Evolutionary conservation across 2,113 vertebrate genomes (phyloP).

Genomic region (Passer montanus): DNA sequence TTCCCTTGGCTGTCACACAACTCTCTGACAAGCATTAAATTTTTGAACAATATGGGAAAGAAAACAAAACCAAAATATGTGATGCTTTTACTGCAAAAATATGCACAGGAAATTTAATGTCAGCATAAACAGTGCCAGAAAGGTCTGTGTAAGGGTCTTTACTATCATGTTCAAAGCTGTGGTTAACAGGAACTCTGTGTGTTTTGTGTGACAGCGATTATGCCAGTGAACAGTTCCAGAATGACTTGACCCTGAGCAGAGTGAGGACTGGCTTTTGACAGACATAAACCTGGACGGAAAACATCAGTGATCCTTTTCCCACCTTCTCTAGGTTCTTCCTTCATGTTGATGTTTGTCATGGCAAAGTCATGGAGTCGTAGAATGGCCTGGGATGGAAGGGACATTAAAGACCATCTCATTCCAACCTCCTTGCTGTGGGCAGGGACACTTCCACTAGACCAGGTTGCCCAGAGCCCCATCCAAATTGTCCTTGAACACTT

Average conservation of each 20-base stretch:
- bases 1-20: not conserved
- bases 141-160: not conserved
- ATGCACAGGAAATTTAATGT: not conserved
- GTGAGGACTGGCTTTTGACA: not conserved
- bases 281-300: not conserved
- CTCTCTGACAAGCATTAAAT: not conserved
- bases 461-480: not conserved
- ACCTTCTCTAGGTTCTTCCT: not conserved
- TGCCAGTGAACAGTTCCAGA: not conserved
- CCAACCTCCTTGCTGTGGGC: not conserved
- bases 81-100: not conserved
- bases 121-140: not conserved
- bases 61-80: not conserved
- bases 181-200: not conserved
- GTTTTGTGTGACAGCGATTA: not conserved
- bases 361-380: not conserved
- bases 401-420: not conserved
- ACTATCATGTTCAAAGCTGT: not conserved
- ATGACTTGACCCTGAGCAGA: not conserved
- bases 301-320: not conserved
- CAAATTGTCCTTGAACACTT: not conserved
- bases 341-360: not conserved
- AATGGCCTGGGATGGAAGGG: not conserved
- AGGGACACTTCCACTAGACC: not conserved
- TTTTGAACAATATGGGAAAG: not conserved